A percentile compares a stretch with the other conserved stretches of the same genome.
phyloP scores from a whole-genome alignment of 2,797 vertebrate species.

The Sphenodon punctatus region DNA sequence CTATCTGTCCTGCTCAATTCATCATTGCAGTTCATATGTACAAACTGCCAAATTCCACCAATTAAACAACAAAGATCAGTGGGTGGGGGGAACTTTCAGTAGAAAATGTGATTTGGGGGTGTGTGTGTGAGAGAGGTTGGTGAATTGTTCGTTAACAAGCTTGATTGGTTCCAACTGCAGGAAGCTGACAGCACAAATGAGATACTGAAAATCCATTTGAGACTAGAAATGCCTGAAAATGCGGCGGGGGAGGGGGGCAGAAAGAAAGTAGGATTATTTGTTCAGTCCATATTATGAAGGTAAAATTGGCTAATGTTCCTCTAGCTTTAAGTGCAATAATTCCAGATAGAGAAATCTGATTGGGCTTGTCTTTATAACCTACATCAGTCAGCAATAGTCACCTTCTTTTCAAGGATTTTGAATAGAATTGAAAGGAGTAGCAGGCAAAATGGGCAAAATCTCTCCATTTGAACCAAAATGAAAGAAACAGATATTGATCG shows the following conservation, averaged over 20 bases:
- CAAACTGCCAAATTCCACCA: neutral
- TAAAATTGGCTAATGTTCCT: neutral
- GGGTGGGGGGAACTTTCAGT: neutral
- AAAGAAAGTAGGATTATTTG: neutral
- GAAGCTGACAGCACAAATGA: neutral
- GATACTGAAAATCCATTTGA: neutral
- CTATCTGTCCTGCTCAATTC: neutral
- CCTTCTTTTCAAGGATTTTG: neutral
- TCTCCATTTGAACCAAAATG: too few species aligned
- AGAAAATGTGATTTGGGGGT: accelerated
- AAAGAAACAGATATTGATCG: too few species aligned
- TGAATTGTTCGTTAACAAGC: neutral
- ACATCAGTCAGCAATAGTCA: neutral
- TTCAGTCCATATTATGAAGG: neutral
- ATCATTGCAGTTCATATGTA: neutral
- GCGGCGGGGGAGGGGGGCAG: neutral
- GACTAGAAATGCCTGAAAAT: neutral
- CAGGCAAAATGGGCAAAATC: too few species aligned
- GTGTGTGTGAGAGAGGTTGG: neutral
- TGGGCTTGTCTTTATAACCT: neutral
- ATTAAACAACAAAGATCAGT: neutral
- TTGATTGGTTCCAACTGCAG: neutral
- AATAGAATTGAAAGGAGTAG: too few species aligned
- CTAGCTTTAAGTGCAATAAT: neutral
- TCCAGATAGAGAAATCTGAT: neutral